These are phyloP conservation scores for Gobionotothen gibberifrons DNA, from an alignment of 2,797 vertebrate species.

Conservation along the genomic window DNA sequence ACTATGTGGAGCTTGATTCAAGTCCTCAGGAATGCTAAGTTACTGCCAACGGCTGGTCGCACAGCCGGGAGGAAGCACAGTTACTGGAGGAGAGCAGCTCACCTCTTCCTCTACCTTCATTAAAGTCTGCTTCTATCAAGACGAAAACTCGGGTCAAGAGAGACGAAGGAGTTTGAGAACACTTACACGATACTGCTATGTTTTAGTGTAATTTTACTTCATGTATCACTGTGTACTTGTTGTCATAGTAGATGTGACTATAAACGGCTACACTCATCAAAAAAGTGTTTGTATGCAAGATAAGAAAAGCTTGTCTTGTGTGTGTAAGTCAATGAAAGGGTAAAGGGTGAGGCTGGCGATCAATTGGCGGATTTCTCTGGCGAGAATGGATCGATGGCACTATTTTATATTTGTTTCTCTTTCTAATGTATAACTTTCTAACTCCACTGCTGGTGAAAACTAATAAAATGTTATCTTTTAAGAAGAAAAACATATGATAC, in stretches of 20 bases:
- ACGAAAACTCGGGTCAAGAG: constrained; percentile 49
- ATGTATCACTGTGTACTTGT: background rate
- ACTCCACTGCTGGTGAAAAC: background rate
- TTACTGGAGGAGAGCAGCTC: constrained; percentile 69
- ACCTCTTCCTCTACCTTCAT: constrained; percentile 78
- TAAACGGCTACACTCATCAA: background rate
- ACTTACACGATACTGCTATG: background rate
- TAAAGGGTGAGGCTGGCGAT: background rate
- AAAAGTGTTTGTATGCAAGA: background rate
- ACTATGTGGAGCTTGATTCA: constrained; percentile 96
- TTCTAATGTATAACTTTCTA: background rate
- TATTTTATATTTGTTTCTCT: too few species aligned
- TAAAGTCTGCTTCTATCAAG: constrained; percentile 78
- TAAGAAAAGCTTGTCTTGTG: background rate
- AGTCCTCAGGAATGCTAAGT: constrained; percentile 93
- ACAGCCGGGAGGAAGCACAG: constrained; percentile 87
- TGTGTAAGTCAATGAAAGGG: background rate
- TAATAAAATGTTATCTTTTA: too few species aligned
- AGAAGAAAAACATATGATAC: too few species aligned
- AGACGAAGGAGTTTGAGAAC: constrained; percentile 22
- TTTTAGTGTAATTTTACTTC: background rate
- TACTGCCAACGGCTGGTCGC: constrained; percentile 91
- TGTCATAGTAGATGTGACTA: background rate
- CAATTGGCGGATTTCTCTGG: too few species aligned
- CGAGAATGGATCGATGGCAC: too few species aligned